These are phyloP conservation scores for Willisornis vidua DNA, from an alignment of 2,113 vertebrate genomes.

Conservation along the genomic window DNA sequence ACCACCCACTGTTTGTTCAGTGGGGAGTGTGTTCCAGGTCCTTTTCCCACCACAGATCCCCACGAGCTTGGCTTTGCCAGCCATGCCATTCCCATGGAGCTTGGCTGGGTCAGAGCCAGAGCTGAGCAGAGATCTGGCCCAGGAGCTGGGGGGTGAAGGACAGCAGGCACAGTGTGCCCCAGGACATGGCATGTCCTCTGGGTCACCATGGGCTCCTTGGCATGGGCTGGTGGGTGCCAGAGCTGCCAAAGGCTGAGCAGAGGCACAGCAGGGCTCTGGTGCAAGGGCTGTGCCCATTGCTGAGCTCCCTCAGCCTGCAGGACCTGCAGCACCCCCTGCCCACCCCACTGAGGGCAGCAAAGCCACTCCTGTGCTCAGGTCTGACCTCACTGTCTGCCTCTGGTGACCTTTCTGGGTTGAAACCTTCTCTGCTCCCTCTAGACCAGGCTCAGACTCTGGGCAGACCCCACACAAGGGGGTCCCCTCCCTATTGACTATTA, in stretches of 20 bases:
- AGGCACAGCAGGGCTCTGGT: background rate
- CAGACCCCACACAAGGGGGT: background rate
- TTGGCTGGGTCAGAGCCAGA: background rate
- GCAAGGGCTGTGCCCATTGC: background rate
- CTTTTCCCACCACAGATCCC: background rate
- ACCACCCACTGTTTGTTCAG: background rate
- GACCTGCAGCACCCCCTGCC: background rate
- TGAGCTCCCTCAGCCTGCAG: background rate
- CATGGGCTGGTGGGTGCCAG: background rate
- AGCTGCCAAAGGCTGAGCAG: background rate
- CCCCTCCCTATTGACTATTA: background rate
- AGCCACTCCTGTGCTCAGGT: background rate
- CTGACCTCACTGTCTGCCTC: background rate
- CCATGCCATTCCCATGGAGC: background rate
- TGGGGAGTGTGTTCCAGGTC: fast-evolving
- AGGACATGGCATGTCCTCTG: background rate
- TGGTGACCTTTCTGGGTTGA: background rate
- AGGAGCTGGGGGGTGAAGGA: background rate
- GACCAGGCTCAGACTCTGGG: background rate
- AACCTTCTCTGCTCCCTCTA: background rate
- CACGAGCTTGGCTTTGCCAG: background rate
- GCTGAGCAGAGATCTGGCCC: background rate
- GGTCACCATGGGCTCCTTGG: background rate
- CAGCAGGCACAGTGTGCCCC: background rate
- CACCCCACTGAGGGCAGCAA: background rate